A percentile compares a stretch with the other conserved stretches of the same genome.
These are phyloP conservation scores for Epiperipatus broadwayi DNA, from an alignment of 2,888 invertebrate genomes.

Conservation along the genomic window DNA sequence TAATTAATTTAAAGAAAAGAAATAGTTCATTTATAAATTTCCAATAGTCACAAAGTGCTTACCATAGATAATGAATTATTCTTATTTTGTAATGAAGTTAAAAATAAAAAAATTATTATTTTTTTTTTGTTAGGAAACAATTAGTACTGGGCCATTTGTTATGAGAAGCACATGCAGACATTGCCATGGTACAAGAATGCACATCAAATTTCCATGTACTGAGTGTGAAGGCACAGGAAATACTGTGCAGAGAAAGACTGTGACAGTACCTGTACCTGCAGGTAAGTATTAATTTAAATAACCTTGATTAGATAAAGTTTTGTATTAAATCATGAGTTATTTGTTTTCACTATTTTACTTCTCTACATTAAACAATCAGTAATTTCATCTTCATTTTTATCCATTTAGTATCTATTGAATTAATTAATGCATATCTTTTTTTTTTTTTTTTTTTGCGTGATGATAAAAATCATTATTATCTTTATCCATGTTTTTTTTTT, in stretches of 20 bases:
- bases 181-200: conserved; percentile 64
- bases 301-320: conserved; percentile 8
- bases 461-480: not conserved
- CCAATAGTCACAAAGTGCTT: no score
- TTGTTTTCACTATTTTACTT: not conserved
- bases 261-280: conserved; percentile 82
- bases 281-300: conserved; percentile 26
- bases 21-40: no score
- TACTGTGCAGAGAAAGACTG: conserved; percentile 63
- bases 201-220: conserved; percentile 69
- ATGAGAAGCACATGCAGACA: conserved; percentile 88
- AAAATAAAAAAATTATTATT: no score
- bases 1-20: no score
- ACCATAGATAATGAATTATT: no score
- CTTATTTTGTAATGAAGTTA: no score
- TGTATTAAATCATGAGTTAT: not conserved
- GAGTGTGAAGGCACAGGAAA: conserved; percentile 88
- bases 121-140: conserved; percentile 27
- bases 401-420: conserved; percentile 1
- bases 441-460: conserved; percentile 7
- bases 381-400: conserved; percentile 3
- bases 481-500: not conserved
- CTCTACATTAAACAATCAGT: no score
- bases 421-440: conserved; percentile 1
- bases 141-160: conserved; percentile 61